phyloP scores from a whole-genome alignment of 1,140 invertebrate species.

The Bradynema listronoti region DNA sequence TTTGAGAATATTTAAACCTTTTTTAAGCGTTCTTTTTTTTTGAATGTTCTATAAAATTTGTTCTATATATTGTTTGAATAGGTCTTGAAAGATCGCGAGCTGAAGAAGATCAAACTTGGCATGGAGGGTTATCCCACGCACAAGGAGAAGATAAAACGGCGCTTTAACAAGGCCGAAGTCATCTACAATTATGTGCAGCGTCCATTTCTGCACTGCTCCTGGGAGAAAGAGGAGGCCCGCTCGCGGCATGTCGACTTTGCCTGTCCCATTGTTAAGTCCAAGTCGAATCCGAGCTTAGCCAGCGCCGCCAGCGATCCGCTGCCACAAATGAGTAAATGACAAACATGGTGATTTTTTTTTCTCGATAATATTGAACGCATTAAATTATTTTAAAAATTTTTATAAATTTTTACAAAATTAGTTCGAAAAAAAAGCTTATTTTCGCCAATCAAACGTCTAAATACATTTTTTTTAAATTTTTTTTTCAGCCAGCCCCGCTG shows the following conservation, averaged over 20 bases:
- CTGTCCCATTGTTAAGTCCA: constrained; percentile 57
- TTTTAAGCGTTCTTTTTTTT: constrained; percentile 42
- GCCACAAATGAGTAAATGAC: constrained; percentile 32
- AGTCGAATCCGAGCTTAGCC: constrained; percentile 54
- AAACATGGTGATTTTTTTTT: too few species aligned
- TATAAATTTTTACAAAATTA: too few species aligned
- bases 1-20: not conserved
- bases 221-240: constrained; percentile 99
- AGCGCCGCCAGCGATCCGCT: constrained; percentile 40
- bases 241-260: constrained; percentile 94
- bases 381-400: too few species aligned
- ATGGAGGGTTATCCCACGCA: constrained; percentile 95
- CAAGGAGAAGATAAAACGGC: constrained; percentile 79
- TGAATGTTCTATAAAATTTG: too few species aligned
- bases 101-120: constrained; percentile 97
- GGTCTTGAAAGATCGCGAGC: constrained; percentile 86
- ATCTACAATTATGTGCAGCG: constrained; percentile 99
- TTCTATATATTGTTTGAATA: too few species aligned
- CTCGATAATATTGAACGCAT: too few species aligned
- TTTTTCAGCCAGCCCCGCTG: constrained; percentile 30
- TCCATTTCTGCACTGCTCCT: constrained; percentile 99
- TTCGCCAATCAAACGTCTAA: too few species aligned
- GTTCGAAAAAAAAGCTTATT: too few species aligned
- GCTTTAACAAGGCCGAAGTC: constrained; percentile 78
- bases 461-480: not conserved